Percentiles rank a stretch among this genome's conserved stretches.
These are phyloP conservation scores for Borostomias antarcticus DNA, from an alignment of 2,797 vertebrate species.

Conservation along the genomic window DNA sequence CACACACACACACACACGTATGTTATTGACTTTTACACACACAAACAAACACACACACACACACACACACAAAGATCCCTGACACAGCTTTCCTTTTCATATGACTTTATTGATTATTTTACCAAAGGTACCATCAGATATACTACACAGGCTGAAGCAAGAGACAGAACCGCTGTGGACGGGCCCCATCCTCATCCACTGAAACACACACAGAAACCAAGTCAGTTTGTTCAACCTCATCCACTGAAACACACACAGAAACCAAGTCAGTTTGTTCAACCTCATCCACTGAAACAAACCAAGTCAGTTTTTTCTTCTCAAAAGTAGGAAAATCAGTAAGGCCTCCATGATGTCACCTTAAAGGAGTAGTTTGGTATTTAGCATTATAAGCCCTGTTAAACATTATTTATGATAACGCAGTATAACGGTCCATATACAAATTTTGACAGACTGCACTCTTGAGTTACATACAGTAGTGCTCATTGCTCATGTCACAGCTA, in stretches of 20 bases:
- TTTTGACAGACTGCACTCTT: too few relatives aligned
- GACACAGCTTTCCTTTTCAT: conserved; percentile 64
- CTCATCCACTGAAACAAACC: conserved; percentile 59
- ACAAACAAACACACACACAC: conserved; percentile 13
- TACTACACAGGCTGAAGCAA: conserved; percentile 77
- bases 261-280: conserved; percentile 60
- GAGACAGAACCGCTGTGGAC: conserved; percentile 67
- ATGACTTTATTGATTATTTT: conserved; percentile 83
- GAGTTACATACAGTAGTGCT: too few relatives aligned
- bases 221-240: conserved; percentile 58
- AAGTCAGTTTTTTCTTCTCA: conserved; percentile 66
- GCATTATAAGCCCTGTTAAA: too few relatives aligned
- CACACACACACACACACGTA: not conserved
- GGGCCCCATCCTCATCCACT: conserved; percentile 58
- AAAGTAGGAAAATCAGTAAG: conserved; percentile 83
- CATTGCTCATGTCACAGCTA: too few relatives aligned
- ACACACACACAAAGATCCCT: conserved; percentile 21
- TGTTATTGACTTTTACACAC: too few relatives aligned
- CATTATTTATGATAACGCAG: too few relatives aligned
- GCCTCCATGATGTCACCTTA: conserved; percentile 80
- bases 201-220: conserved; percentile 64
- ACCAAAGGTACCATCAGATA: conserved; percentile 80
- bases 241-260: conserved; percentile 63
- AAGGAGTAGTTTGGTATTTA: too few relatives aligned
- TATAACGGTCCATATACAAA: too few relatives aligned